Percentiles rank a stretch among this genome's conserved stretches.
These are phyloP conservation scores for Fukomys damarensis DNA, from an alignment of 2,113 vertebrate species.

Conservation along the genomic window DNA sequence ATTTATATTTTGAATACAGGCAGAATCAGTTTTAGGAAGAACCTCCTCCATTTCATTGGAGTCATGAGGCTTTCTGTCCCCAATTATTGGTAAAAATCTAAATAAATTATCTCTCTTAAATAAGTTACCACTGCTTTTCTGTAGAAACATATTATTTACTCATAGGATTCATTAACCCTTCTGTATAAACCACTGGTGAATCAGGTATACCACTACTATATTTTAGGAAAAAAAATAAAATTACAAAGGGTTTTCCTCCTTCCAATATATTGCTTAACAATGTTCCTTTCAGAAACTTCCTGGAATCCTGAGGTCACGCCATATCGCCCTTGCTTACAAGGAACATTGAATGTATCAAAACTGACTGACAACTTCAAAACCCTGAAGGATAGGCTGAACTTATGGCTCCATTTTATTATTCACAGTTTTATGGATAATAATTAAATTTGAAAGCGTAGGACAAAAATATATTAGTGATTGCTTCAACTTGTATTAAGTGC, in stretches of 20 bases:
- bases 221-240: background rate
- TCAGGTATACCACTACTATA: background rate
- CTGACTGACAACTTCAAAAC: background rate
- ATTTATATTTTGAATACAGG: background rate
- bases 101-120: background rate
- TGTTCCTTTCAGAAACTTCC: background rate
- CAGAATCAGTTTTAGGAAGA: background rate
- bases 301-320: background rate
- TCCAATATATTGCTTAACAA: background rate
- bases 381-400: background rate
- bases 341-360: background rate
- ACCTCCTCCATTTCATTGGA: background rate
- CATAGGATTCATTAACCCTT: background rate
- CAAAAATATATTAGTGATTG: background rate
- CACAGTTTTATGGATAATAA: background rate
- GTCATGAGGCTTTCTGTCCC: background rate
- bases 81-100: background rate
- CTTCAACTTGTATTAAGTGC: background rate
- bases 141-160: background rate
- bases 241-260: background rate
- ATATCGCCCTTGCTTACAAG: background rate
- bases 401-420: background rate
- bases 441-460: background rate
- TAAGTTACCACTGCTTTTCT: background rate
- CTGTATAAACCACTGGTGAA: background rate